phyloP scores from a whole-genome alignment of 2,113 vertebrate species.

The Proteles cristata region DNA sequence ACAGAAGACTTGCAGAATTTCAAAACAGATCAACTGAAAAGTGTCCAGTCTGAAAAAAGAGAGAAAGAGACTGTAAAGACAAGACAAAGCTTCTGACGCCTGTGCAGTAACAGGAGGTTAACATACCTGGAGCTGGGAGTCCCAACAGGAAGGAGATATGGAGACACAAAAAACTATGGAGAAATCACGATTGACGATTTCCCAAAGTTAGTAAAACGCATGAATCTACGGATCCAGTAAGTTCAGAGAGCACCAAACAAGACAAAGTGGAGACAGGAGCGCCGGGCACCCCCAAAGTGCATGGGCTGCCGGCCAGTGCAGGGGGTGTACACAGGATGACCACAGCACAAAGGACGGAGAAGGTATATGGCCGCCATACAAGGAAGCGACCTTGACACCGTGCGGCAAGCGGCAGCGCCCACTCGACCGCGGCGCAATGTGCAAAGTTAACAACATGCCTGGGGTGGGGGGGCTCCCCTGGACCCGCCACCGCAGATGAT shows the following conservation, averaged over 20 bases:
- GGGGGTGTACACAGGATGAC: accelerated
- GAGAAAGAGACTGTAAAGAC: neutral
- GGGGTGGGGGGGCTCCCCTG: no score
- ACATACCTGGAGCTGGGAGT: neutral
- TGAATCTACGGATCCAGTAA: neutral
- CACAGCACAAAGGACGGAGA: neutral
- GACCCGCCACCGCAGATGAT: neutral
- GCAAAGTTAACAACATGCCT: neutral
- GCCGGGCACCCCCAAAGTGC: no score
- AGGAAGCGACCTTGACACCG: accelerated
- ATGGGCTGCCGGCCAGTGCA: neutral
- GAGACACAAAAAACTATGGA: neutral
- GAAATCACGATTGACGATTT: neutral
- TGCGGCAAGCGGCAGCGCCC: no score
- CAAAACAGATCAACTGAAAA: neutral
- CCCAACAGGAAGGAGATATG: neutral
- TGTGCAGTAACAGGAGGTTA: neutral
- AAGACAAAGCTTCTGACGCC: neutral
- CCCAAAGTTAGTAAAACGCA: neutral
- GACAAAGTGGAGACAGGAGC: neutral
- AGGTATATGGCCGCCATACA: neutral
- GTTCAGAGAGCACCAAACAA: neutral
- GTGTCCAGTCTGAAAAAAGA: neutral
- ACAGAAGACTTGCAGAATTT: neutral
- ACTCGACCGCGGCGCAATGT: neutral